phyloP scores from a whole-genome alignment of 2,113 vertebrate species.

The Thamnophis sirtalis region DNA sequence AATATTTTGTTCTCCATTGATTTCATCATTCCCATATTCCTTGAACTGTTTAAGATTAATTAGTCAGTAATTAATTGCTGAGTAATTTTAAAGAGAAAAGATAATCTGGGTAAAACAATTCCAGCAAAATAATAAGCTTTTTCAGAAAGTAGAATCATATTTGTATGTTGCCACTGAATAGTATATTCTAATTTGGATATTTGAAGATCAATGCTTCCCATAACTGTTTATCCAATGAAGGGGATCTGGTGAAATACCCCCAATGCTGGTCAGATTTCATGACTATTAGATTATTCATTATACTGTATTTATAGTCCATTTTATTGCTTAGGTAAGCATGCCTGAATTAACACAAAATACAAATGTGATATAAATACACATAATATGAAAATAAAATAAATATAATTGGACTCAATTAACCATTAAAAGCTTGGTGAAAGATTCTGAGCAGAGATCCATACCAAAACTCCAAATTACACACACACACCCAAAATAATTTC shows the following conservation, averaged over 20 bases:
- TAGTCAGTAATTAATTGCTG: neutral
- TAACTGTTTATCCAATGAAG: neutral
- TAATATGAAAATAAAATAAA: neutral
- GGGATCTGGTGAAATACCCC: neutral
- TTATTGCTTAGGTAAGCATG: neutral
- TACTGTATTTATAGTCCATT: neutral
- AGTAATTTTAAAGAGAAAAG: neutral
- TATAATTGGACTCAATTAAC: neutral
- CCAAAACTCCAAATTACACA: neutral
- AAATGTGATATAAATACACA: neutral
- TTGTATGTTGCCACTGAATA: neutral
- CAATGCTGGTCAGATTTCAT: neutral
- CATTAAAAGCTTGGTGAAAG: neutral
- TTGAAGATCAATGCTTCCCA: neutral
- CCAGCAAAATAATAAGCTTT: neutral
- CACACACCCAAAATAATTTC: neutral
- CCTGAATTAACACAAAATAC: neutral
- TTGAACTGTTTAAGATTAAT: neutral
- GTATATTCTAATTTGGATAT: neutral
- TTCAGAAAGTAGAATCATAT: neutral
- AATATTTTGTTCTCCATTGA: constrained; percentile 9
- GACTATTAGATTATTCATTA: neutral
- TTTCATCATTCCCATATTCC: neutral
- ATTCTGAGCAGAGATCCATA: neutral
- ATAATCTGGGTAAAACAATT: neutral